Percentiles rank a stretch among this genome's conserved stretches.
Evolutionary conservation across 64 coral and sea anemone genomes (phyloP).

Genomic region (Actinia equina): DNA sequence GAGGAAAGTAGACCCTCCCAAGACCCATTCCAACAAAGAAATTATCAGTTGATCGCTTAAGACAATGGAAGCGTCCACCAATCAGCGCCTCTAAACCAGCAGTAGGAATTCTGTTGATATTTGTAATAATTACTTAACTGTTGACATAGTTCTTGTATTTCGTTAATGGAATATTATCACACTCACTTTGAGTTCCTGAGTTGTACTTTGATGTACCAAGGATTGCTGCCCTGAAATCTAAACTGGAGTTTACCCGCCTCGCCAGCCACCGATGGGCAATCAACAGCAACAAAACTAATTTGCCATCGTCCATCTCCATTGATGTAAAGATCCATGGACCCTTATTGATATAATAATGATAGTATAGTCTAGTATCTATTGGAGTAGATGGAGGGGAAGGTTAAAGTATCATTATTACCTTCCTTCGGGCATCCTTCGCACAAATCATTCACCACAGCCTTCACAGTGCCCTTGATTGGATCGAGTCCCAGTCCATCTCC

Average conservation of each 20-base stretch:
- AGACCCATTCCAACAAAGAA: slow-evolving; percentile 31
- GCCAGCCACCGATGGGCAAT: slow-evolving; percentile 55
- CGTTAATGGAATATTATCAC: background rate
- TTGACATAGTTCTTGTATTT: too few species aligned
- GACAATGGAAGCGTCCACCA: slow-evolving; percentile 21
- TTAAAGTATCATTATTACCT: slow-evolving; percentile 6
- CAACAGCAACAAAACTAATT: slow-evolving; percentile 55
- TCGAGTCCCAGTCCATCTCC: slow-evolving; percentile 66
- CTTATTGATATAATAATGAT: slow-evolving; percentile 16
- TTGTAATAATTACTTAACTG: background rate
- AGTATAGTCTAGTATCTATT: background rate
- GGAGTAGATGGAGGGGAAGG: background rate
- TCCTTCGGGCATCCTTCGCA: slow-evolving; percentile 74
- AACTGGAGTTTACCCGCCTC: slow-evolving; percentile 60
- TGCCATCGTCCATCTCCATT: slow-evolving; percentile 71
- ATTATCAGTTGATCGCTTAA: slow-evolving; percentile 20
- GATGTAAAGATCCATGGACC: slow-evolving; percentile 61
- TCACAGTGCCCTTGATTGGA: slow-evolving; percentile 70
- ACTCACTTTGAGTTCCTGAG: slow-evolving; percentile 67
- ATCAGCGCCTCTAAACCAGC: slow-evolving; percentile 27
- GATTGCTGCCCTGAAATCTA: slow-evolving; percentile 62
- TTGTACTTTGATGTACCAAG: slow-evolving; percentile 76
- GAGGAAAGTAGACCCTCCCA: background rate
- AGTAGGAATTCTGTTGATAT: slow-evolving; percentile 3
- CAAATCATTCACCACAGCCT: slow-evolving; percentile 64